Conservation (phyloP, 2,113 vertebrate species). For the Colaptes auratus region DNA sequence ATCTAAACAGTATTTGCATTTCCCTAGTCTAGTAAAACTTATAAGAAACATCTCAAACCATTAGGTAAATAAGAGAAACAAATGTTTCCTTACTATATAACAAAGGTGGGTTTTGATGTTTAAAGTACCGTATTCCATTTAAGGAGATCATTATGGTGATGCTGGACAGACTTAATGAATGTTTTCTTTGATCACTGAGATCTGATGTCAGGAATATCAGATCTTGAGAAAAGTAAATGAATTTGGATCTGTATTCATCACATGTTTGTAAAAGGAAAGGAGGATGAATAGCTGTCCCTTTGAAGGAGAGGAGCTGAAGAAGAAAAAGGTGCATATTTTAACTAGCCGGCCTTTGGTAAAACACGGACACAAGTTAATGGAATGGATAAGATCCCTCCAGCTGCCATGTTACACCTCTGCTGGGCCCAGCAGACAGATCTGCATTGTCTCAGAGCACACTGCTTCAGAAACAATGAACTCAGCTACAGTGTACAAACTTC, state of each 20-base stretch:
- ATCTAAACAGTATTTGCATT: conserved; percentile 42
- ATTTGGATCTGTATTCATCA: conserved; percentile 56
- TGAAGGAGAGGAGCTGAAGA: conserved; percentile 28
- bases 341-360: conserved; percentile 20
- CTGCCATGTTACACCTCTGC: not conserved
- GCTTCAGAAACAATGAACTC: not conserved
- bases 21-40: not conserved
- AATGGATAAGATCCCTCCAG: not conserved
- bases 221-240: not conserved
- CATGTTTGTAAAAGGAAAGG: conserved; percentile 58
- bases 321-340: conserved; percentile 38
- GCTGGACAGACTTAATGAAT: conserved; percentile 50
- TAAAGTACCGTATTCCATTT: conserved; percentile 43
- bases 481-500: not conserved
- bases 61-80: conserved; percentile 7
- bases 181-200: conserved; percentile 61
- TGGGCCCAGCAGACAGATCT: not conserved
- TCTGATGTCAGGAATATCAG: conserved; percentile 48
- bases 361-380: not conserved
- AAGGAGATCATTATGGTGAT: conserved; percentile 34
- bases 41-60: not conserved
- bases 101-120: conserved; percentile 36
- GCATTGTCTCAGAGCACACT: not conserved
- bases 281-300: conserved; percentile 44
- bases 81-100: not conserved